These are phyloP conservation scores for Parnassius apollo DNA, from an alignment of 2,888 invertebrate species.

Conservation along the genomic window DNA sequence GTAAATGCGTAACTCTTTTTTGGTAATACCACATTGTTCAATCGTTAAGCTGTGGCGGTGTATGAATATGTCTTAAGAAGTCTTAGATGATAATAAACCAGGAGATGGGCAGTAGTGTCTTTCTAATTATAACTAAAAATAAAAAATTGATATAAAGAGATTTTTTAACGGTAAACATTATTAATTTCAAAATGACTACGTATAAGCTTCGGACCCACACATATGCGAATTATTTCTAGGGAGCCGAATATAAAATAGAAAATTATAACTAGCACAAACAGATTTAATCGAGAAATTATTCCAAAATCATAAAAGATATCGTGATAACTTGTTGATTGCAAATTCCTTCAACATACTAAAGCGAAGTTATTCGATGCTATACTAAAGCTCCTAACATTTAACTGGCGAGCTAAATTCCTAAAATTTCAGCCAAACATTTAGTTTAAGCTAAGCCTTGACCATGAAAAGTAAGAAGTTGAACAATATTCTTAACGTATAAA, in stretches of 20 bases:
- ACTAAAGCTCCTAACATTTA: not conserved
- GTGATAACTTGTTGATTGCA: constrained; percentile 2
- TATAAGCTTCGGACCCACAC: too few species aligned
- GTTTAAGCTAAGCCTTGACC: not conserved
- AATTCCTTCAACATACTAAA: constrained; percentile 4
- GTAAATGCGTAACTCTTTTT: constrained; percentile 20
- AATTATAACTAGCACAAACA: not conserved
- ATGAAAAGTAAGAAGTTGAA: too few species aligned
- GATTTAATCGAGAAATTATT: not conserved
- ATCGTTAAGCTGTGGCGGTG: too few species aligned
- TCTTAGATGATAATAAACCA: too few species aligned
- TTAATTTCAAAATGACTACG: too few species aligned
- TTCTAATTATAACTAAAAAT: too few species aligned
- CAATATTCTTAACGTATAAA: too few species aligned
- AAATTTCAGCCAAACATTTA: not conserved
- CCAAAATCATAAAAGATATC: not conserved
- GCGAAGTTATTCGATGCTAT: constrained; percentile 8
- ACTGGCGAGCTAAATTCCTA: constrained; percentile 3
- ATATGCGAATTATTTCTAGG: not conserved
- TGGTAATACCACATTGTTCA: not conserved
- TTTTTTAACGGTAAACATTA: too few species aligned
- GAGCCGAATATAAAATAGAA: not conserved
- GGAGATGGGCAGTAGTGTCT: too few species aligned
- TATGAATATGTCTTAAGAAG: too few species aligned
- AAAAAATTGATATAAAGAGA: too few species aligned